Conservation (phyloP, 2,113 vertebrate species). For the Camelus bactrianus region DNA sequence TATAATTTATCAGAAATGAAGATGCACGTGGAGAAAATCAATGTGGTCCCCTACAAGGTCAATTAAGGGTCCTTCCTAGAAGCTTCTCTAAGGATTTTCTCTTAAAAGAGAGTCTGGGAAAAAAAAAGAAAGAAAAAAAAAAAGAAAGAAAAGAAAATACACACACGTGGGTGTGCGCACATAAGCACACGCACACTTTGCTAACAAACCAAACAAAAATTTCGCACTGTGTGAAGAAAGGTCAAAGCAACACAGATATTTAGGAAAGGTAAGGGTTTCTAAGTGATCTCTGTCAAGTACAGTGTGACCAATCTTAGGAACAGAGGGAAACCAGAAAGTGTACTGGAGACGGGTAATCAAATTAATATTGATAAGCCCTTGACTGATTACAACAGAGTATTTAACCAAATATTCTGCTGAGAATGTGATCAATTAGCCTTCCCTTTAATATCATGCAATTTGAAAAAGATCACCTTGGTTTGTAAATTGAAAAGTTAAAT, state of each 20-base stretch:
- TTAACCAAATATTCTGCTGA: slow-evolving; percentile 73
- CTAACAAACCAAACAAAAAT: slow-evolving; percentile 66
- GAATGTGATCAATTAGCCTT: slow-evolving; percentile 70
- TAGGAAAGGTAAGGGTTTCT: slow-evolving; percentile 63
- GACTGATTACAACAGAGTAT: slow-evolving; percentile 62
- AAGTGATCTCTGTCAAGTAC: slow-evolving; percentile 46
- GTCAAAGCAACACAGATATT: slow-evolving; percentile 65
- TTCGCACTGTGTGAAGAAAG: slow-evolving; percentile 74
- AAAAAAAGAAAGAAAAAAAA: slow-evolving; percentile 67
- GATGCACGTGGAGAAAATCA: slow-evolving; percentile 97
- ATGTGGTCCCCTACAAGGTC: slow-evolving; percentile 97
- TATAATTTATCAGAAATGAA: slow-evolving; percentile 99
- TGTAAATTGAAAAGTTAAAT: slow-evolving; percentile 70
- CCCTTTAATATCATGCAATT: background rate
- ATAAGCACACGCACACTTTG: background rate
- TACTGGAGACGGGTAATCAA: background rate
- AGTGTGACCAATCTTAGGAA: background rate
- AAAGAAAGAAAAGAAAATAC: background rate
- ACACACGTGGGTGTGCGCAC: accelerated
- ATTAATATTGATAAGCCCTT: slow-evolving; percentile 77
- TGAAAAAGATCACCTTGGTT: slow-evolving; percentile 45
- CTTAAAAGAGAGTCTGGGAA: slow-evolving; percentile 80
- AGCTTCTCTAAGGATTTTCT: slow-evolving; percentile 88
- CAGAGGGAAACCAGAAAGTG: background rate
- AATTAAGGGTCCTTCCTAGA: slow-evolving; percentile 94